Conservation (phyloP, 2,797 vertebrate genomes). For the Distichodus sexfasciatus region DNA sequence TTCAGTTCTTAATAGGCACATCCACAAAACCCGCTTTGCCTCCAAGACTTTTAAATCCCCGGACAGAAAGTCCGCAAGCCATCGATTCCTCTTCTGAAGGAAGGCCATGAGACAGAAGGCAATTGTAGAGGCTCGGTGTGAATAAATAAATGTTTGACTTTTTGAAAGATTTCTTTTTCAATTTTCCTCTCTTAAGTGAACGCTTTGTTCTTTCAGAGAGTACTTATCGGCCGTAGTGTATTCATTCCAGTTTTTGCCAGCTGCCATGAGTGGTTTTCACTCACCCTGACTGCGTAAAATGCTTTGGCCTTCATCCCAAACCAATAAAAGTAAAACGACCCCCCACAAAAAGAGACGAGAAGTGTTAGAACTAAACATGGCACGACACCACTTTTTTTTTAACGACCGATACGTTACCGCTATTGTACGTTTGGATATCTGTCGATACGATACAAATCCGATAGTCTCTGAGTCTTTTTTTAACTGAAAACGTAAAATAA, state of each 20-base stretch:
- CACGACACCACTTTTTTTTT: too few species aligned
- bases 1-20: slow-evolving; percentile 5
- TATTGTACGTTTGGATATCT: too few species aligned
- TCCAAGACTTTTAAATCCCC: slow-evolving; percentile 29
- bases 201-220: slow-evolving; percentile 21
- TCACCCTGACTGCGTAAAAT: neutral
- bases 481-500: too few species aligned
- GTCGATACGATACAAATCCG: too few species aligned
- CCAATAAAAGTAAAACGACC: slow-evolving; percentile 5
- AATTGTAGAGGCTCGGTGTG: slow-evolving; percentile 7
- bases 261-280: neutral
- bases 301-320: slow-evolving; percentile 4
- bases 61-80: neutral
- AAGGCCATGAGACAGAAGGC: slow-evolving; percentile 18
- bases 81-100: slow-evolving; percentile 12
- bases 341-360: too few species aligned
- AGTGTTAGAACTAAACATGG: too few species aligned
- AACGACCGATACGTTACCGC: too few species aligned
- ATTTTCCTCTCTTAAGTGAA: neutral
- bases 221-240: slow-evolving; percentile 15
- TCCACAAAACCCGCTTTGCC: slow-evolving; percentile 15
- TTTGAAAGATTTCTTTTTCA: neutral
- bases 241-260: slow-evolving; percentile 12
- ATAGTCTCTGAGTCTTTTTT: too few species aligned
- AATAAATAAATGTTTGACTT: slow-evolving; percentile 5